Conservation (phyloP, 2,888 invertebrate genomes). For the Agriopis marginaria region DNA sequence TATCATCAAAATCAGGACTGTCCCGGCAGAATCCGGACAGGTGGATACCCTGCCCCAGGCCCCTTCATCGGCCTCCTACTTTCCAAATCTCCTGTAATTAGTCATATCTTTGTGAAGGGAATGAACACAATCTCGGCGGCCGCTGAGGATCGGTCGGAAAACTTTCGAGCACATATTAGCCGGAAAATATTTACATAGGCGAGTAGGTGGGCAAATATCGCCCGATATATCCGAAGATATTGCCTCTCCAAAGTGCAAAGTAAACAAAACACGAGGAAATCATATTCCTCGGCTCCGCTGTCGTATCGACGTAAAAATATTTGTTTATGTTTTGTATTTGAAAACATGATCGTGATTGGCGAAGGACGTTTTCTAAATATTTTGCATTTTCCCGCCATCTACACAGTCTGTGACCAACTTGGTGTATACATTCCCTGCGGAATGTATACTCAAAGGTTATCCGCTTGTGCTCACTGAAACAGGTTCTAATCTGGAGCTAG, state of each 20-base stretch:
- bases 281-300: conserved; percentile 25
- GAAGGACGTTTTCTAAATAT: background rate
- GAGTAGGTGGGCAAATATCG: conserved; percentile 22
- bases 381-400: too few species aligned
- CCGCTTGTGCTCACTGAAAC: background rate
- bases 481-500: background rate
- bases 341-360: background rate
- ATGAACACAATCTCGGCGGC: background rate
- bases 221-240: conserved; percentile 27
- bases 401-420: too few species aligned
- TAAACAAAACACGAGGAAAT: conserved; percentile 38
- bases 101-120: background rate
- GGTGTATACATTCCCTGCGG: too few species aligned
- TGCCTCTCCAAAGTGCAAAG: conserved; percentile 30
- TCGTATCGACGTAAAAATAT: background rate
- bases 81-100: background rate
- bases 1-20: too few species aligned
- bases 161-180: conserved; percentile 33
- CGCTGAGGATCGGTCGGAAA: conserved; percentile 18
- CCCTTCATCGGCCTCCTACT: background rate
- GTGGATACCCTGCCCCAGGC: too few species aligned
- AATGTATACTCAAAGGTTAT: background rate
- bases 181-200: conserved; percentile 28
- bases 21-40: too few species aligned
- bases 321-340: too few species aligned